Conservation (phyloP, 2,888 invertebrate species). For the Calliopum simillimum region DNA sequence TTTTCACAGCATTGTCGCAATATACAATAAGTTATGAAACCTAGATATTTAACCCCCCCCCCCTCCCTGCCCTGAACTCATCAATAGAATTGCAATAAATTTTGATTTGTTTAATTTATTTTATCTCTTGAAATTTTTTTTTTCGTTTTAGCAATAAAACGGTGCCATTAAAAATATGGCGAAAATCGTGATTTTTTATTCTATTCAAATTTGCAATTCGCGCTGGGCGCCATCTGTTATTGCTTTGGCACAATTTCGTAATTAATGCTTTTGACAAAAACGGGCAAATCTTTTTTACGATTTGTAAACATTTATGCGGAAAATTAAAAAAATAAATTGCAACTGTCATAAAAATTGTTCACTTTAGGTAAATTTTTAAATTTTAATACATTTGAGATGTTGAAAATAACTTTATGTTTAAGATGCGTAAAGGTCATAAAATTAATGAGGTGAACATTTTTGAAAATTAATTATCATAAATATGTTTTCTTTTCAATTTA, state of each 20-base stretch:
- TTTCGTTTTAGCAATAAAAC: conserved; percentile 7
- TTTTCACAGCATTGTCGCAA: too few relatives aligned
- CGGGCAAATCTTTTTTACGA: too few relatives aligned
- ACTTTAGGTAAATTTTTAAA: too few relatives aligned
- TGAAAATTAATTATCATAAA: too few relatives aligned
- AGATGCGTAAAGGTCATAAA: too few relatives aligned
- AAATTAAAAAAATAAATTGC: too few relatives aligned
- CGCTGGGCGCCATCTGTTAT: conserved; percentile 26
- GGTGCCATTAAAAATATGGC: not conserved
- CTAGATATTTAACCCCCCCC: not conserved
- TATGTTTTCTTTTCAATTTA: too few relatives aligned
- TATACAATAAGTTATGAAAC: not conserved
- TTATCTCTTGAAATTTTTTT: not conserved
- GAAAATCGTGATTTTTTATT: conserved; percentile 24
- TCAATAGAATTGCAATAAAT: conserved; percentile 1
- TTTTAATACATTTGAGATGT: too few relatives aligned
- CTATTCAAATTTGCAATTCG: conserved; percentile 3
- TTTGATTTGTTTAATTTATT: conserved; percentile 9
- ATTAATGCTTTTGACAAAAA: not conserved
- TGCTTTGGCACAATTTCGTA: conserved; percentile 23
- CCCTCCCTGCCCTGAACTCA: not conserved
- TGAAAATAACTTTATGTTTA: too few relatives aligned
- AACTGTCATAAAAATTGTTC: too few relatives aligned
- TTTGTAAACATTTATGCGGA: too few relatives aligned
- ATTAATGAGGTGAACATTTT: too few relatives aligned